These are phyloP conservation scores for Lochmaea capreae DNA, from an alignment of 2,888 invertebrate species.

Conservation along the genomic window DNA sequence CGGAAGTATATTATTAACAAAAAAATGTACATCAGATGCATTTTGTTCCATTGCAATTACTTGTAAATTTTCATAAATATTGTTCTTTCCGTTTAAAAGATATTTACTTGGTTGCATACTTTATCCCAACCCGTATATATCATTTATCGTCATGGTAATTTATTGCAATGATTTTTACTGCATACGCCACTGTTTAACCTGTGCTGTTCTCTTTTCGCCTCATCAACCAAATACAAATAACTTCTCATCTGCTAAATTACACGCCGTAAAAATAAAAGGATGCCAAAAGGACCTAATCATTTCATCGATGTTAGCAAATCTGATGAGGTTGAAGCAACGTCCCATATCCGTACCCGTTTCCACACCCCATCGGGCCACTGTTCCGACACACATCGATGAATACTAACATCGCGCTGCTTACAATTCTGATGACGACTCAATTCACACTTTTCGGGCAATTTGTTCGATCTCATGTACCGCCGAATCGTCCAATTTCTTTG, in stretches of 20 bases:
- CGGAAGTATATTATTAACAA: too few relatives aligned
- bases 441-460: conserved; percentile 41
- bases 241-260: conserved; percentile 37
- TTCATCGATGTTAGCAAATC: conserved; percentile 40
- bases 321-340: conserved; percentile 21
- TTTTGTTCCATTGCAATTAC: too few relatives aligned
- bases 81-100: too few relatives aligned
- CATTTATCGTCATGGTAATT: too few relatives aligned
- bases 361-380: conserved; percentile 9
- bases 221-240: conserved; percentile 34
- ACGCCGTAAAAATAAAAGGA: conserved; percentile 39
- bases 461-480: conserved; percentile 32
- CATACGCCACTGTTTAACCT: conserved; percentile 39
- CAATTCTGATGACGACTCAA: conserved; percentile 42
- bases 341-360: not conserved
- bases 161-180: not conserved
- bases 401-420: conserved; percentile 37
- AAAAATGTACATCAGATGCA: too few relatives aligned
- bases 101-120: too few relatives aligned
- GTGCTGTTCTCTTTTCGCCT: conserved; percentile 45
- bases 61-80: too few relatives aligned
- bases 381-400: conserved; percentile 36
- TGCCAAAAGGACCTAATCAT: conserved; percentile 40
- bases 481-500: conserved; percentile 41
- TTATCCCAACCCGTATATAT: too few relatives aligned